Evolutionary conservation across 2,797 vertebrate species (phyloP), one percentile per base, ranked within the genome.

Genomic region (Galago senegalensis): DNA sequence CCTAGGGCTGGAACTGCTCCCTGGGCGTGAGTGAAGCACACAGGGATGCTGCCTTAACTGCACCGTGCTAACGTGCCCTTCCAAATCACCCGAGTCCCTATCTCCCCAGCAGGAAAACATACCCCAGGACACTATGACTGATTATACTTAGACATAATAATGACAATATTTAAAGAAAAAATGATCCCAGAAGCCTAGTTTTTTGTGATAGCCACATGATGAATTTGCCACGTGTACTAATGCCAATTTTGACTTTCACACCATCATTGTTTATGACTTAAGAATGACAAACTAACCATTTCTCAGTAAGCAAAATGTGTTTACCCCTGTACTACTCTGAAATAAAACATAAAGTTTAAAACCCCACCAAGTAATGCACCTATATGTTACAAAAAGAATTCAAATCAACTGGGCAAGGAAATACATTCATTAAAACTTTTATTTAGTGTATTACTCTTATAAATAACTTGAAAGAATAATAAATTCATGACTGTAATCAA

Each of bases 401-500:
- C 25, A 87, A 87, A 75, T 83, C 43, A 80, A 83, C 23, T 49
- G 23, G 21, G 27, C 16, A 80, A 83, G 85, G 18, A 70, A 70
- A 29, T 4, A 27, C 2, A 8, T 56, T 85, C 29, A 86, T 86
- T 83, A 11, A 61, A 77, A 70, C 7, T 84, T 70, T 72, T 69
- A 76, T 40, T 92, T 91, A 79, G 7, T 53, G 49, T 53, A 56
- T 73, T 0, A 43, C 25, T 89, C 23, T 43, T 61, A 11, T 8
- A 46, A 89, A 83, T 67, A 20, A 65, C 56, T 80, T 79, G 21
- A 92, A 34, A 2, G 11, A 89, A 49, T 96, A 89, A 79, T 56
- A 92, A 89, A 1, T 73, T 91, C 4, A 21, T 89, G 20, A 60
- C 80, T 61, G 21, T 34, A 95, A 89, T 76, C 69, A 97, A 87